phyloP scores from a whole-genome alignment of 37 sponge, comb jelly and placozoan genomes.

The Hexactinellida sp. region DNA sequence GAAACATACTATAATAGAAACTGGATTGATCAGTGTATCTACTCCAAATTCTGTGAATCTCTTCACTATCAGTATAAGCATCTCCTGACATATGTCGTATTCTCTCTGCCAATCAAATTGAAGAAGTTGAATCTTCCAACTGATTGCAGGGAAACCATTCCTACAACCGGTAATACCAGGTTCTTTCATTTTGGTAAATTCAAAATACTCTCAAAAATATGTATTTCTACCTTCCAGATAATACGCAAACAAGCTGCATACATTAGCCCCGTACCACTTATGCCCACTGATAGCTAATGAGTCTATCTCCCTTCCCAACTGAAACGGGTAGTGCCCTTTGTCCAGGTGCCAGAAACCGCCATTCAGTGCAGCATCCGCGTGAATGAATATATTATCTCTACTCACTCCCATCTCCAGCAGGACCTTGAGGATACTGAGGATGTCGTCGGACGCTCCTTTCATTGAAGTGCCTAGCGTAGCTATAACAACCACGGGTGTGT shows the following conservation, averaged over 20 bases:
- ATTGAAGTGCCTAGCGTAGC: conserved; percentile 6
- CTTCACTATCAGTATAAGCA: not conserved
- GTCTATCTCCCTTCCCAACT: not conserved
- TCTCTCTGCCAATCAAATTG: not conserved
- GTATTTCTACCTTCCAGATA: not conserved
- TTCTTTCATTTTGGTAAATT: not conserved
- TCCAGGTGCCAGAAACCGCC: not conserved
- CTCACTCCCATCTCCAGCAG: not conserved
- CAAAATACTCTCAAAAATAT: not conserved
- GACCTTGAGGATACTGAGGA: not conserved
- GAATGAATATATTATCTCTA: not conserved
- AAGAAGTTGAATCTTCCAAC: not conserved
- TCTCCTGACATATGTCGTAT: not conserved
- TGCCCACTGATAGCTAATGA: not conserved
- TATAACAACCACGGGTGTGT: not conserved
- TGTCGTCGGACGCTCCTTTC: not conserved
- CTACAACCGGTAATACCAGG: not conserved
- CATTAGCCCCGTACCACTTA: not conserved
- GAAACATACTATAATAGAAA: not conserved
- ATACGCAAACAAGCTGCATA: not conserved
- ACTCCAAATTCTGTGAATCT: not conserved
- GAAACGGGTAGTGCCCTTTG: not conserved
- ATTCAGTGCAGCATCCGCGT: not conserved
- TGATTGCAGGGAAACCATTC: not conserved
- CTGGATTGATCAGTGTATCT: not conserved